Evolutionary conservation across 2,797 vertebrate genomes (phyloP).

Genomic region (Sebastes nivosus): DNA sequence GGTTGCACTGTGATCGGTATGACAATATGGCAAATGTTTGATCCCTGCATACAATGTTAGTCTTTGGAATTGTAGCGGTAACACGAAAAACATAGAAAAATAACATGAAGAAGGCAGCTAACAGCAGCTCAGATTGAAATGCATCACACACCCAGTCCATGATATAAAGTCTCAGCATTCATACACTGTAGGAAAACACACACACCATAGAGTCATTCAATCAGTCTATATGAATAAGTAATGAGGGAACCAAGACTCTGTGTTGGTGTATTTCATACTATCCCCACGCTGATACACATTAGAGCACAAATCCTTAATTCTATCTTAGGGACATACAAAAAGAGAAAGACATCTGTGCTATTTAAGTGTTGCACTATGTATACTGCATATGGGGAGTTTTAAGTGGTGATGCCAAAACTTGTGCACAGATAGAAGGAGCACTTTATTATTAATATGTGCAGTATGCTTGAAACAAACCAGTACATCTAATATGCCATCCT

Average conservation of each 20-base stretch:
- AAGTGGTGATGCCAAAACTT: neutral
- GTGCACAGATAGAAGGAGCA: neutral
- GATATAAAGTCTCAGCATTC: conserved; percentile 15
- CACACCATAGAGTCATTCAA: conserved; percentile 2
- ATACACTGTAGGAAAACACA: conserved; percentile 6
- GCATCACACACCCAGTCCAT: neutral
- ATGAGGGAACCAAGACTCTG: conserved; percentile 2
- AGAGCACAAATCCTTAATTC: neutral
- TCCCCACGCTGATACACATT: neutral
- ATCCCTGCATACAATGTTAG: neutral
- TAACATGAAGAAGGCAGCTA: neutral
- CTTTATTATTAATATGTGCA: neutral
- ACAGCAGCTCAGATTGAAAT: neutral
- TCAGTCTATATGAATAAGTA: conserved; percentile 34
- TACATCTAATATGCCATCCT: neutral
- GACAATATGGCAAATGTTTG: neutral
- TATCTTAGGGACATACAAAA: neutral
- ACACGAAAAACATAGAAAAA: neutral
- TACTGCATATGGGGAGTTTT: neutral
- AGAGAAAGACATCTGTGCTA: neutral
- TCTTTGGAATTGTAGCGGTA: neutral
- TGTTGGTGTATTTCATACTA: neutral
- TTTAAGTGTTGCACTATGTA: neutral
- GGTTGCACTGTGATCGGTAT: neutral
- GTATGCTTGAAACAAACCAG: neutral